Evolutionary conservation across 2,888 invertebrate species (phyloP).

Genomic region (Azorinus chamasolen): DNA sequence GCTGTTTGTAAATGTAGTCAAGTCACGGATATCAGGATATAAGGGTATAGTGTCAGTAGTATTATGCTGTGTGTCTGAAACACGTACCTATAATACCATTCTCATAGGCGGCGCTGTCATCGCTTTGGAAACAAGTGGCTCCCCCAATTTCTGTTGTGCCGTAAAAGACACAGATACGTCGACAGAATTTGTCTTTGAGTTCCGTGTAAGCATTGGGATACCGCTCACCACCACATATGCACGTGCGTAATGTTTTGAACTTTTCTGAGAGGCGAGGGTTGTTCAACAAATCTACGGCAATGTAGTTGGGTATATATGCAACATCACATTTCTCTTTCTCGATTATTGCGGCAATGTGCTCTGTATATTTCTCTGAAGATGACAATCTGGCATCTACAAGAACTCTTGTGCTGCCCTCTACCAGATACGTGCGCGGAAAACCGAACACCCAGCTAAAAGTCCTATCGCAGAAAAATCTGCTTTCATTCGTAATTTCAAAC

Average conservation of each 20-base stretch:
- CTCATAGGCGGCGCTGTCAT: slow-evolving; percentile 26
- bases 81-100: slow-evolving; percentile 51
- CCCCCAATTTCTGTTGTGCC: slow-evolving; percentile 55
- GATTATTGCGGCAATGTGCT: slow-evolving; percentile 35
- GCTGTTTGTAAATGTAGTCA: too few relatives aligned
- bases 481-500: slow-evolving; percentile 14
- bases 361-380: slow-evolving; percentile 33
- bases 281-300: slow-evolving; percentile 32
- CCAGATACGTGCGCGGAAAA: slow-evolving; percentile 38
- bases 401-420: slow-evolving; percentile 44
- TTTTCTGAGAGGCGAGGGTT: slow-evolving; percentile 13
- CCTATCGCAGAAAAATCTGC: slow-evolving; percentile 43
- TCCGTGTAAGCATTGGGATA: not conserved
- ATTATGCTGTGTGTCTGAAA: too few relatives aligned
- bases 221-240: slow-evolving; percentile 42
- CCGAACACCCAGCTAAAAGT: slow-evolving; percentile 54
- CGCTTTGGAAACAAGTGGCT: not conserved
- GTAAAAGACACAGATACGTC: slow-evolving; percentile 15
- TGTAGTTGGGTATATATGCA: slow-evolving; percentile 48
- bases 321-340: slow-evolving; percentile 47
- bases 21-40: too few relatives aligned
- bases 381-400: slow-evolving; percentile 46
- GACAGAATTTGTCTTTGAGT: slow-evolving; percentile 27
- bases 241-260: slow-evolving; percentile 29
- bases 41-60: too few relatives aligned